Base-by-base conservation (phyloP, 2,888 invertebrate species). In the Orchesella flavescens region DNA sequence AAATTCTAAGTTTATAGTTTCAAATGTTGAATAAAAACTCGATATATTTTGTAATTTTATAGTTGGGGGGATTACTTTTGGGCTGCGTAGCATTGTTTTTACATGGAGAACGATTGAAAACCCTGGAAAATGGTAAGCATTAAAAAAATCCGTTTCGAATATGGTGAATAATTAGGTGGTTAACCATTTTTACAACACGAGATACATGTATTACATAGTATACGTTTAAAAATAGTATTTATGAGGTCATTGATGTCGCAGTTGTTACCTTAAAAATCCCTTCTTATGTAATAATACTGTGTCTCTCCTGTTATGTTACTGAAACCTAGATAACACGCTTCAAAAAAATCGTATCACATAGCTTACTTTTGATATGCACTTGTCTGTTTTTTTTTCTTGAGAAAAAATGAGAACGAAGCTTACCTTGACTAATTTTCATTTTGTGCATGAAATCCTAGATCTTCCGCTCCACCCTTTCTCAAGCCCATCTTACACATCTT, bases 391-490 rank as follows among this genome's bases (percentile, higher is more conserved):
- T 34, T 34, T 34, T 34, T 34, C 2, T 7, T 4, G 34, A 7
- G 3, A 34, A 34, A 17, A 59, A n/a, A 10, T 59, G 17, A 21
- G 17, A 63, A 24, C 24, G 63, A 12, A 34, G 34, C 34, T 34
- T 24, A 65, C 79, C 79, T 63, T 79, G 53, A 72, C 79, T 72
- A 79, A 79, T 79, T 24, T 24, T 55, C 43, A 79, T 79, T 71
- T 63, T 72, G 46, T 61, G 53, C 59, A 44, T 71, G 10, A 61
- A 61, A 65, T 65, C 44, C 49, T 44, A 79, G 79, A 72, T 71
- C 69, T 72, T 72, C 79, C 79, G 63, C 79, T 79, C 72, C 79
- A 79, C 79, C 79, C 79, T 15, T n/a, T 34, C 13, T 59, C 71
- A 59, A 71, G 71, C 21, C 61, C 71, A 59, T 72, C 79, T 65